Percentiles rank a stretch among this genome's conserved stretches.
Evolutionary conservation across 2,888 invertebrate species (phyloP).

Genomic region (Sicus ferrugineus): DNA sequence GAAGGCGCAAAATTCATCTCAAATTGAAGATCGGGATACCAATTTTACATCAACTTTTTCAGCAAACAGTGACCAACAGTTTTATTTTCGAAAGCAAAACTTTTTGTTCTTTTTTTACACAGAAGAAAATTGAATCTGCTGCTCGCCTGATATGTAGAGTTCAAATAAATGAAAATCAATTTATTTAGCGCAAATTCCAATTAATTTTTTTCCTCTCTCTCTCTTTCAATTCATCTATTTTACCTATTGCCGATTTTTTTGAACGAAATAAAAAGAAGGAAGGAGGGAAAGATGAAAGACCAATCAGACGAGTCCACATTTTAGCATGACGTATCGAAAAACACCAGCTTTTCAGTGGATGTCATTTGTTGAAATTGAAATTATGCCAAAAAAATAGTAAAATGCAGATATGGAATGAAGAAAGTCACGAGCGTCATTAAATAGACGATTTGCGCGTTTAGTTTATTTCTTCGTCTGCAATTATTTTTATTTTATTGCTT

Average conservation of each 20-base stretch:
- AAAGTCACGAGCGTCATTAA: too few relatives aligned
- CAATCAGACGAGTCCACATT: not conserved
- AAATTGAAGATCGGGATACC: too few relatives aligned
- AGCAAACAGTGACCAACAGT: too few relatives aligned
- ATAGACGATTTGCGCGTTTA: too few relatives aligned
- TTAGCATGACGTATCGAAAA: conserved; percentile 1
- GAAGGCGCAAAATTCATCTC: too few relatives aligned
- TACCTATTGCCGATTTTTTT: not conserved
- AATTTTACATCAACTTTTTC: too few relatives aligned
- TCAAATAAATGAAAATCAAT: conserved; percentile 21
- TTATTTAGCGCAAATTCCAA: conserved; percentile 11
- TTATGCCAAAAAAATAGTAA: too few relatives aligned
- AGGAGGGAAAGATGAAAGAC: not conserved
- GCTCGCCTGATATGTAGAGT: not conserved
- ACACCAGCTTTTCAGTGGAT: not conserved
- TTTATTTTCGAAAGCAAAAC: too few relatives aligned
- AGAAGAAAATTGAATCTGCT: not conserved
- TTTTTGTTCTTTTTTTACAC: not conserved
- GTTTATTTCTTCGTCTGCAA: too few relatives aligned
- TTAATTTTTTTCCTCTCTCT: conserved; percentile 2
- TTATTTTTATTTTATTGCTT: too few relatives aligned
- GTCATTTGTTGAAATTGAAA: conserved; percentile 8
- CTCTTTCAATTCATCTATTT: not conserved
- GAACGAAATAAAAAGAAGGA: too few relatives aligned
- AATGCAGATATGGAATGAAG: too few relatives aligned